Percentiles rank a stretch among this genome's conserved stretches.
Conservation (phyloP, 2,797 vertebrate genomes). For the Mus spretus region DNA sequence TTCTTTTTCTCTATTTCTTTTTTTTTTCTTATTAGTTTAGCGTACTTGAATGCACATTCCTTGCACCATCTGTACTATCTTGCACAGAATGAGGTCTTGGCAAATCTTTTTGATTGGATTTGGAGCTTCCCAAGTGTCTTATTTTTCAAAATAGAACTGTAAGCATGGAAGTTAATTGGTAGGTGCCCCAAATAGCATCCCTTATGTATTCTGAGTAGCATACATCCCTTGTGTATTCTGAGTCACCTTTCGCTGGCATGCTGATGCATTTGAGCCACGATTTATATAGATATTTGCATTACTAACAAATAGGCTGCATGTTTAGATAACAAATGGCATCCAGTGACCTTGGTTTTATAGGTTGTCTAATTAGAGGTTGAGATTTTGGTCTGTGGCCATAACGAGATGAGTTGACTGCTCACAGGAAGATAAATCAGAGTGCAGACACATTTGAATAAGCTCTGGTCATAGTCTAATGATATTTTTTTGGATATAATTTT, state of each 20-base stretch:
- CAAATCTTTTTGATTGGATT: neutral
- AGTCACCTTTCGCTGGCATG: slow-evolving; percentile 36
- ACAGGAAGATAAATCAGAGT: neutral
- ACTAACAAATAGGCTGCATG: neutral
- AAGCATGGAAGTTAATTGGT: slow-evolving; percentile 52
- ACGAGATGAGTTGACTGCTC: neutral
- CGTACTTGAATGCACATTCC: neutral
- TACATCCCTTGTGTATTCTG: too few relatives aligned
- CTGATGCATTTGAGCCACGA: neutral
- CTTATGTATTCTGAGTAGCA: neutral
- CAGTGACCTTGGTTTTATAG: neutral
- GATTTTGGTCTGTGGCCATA: neutral
- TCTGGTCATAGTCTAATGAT: neutral
- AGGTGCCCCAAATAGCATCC: neutral
- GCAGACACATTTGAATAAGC: neutral
- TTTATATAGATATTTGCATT: neutral
- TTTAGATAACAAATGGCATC: neutral
- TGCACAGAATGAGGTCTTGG: neutral
- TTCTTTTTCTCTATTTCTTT: slow-evolving; percentile 16
- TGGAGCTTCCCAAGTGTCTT: slow-evolving; percentile 21
- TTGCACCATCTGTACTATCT: neutral
- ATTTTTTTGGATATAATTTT: neutral
- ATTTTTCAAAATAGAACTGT: neutral
- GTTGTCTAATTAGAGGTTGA: neutral
- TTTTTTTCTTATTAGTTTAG: neutral